phyloP scores from a whole-genome alignment of 2,888 invertebrate genomes.

The Serripes groenlandicus region DNA sequence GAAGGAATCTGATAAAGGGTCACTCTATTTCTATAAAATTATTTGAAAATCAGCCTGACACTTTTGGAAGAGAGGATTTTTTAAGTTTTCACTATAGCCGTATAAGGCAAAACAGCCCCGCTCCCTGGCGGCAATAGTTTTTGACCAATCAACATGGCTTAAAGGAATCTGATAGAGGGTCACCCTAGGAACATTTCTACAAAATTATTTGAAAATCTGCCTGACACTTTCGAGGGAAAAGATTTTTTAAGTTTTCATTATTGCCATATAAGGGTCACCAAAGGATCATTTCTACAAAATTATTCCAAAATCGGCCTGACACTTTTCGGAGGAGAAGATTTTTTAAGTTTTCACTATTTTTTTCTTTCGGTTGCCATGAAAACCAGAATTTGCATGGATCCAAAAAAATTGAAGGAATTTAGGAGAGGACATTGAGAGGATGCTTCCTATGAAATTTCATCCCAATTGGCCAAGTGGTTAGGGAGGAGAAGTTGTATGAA shows the following conservation, averaged over 20 bases:
- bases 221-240: background rate
- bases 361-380: too few relatives aligned
- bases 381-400: too few relatives aligned
- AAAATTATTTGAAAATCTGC: background rate
- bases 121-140: background rate
- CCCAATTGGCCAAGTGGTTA: too few relatives aligned
- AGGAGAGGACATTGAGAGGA: too few relatives aligned
- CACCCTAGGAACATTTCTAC: background rate
- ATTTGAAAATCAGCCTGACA: background rate
- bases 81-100: background rate
- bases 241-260: background rate
- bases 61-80: background rate
- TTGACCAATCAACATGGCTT: background rate
- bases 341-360: background rate
- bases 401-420: too few relatives aligned
- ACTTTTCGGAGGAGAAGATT: background rate
- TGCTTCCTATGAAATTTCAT: too few relatives aligned
- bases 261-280: background rate
- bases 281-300: background rate
- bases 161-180: background rate
- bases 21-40: background rate
- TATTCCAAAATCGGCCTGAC: background rate
- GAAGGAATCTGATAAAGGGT: background rate
- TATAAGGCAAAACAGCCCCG: background rate
- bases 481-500: too few relatives aligned